Percentiles rank a stretch among this genome's conserved stretches.
Conservation (phyloP, 2,113 vertebrate species). For the Ancistrus triradiatus region DNA sequence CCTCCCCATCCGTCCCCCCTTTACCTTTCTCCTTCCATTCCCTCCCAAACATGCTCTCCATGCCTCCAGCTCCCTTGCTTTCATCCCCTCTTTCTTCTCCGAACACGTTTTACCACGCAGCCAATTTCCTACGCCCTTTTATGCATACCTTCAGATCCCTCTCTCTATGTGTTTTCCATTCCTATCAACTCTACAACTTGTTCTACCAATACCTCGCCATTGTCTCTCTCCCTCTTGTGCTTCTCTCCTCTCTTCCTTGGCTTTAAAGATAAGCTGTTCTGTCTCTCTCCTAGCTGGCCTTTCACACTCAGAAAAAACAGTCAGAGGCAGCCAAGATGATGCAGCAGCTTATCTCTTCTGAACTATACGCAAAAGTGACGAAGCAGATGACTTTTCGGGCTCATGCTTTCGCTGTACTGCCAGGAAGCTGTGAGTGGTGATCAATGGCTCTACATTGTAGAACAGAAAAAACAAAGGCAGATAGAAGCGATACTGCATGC, state of each 20-base stretch:
- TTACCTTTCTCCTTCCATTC: conserved; percentile 39
- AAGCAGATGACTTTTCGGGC: conserved; percentile 33
- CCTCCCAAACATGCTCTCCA: conserved; percentile 12
- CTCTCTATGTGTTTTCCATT: conserved; percentile 1
- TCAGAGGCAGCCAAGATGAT: conserved; percentile 11
- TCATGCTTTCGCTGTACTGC: conserved; percentile 24
- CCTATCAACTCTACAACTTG: conserved; percentile 16
- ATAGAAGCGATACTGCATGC: conserved; percentile 1
- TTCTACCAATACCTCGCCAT: conserved; percentile 7
- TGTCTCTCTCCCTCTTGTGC: conserved; percentile 1
- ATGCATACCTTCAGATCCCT: conserved; percentile 20
- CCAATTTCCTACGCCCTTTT: conserved; percentile 12
- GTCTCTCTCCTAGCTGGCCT: conserved; percentile 34
- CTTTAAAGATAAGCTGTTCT: conserved; percentile 37
- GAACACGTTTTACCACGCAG: conserved; percentile 27
- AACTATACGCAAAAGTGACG: conserved; percentile 32
- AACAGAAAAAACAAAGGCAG: conserved; percentile 20
- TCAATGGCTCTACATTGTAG: conserved; percentile 23
- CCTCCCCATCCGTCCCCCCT: conserved; percentile 55
- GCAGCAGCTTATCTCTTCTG: conserved; percentile 24
- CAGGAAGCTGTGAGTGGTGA: conserved; percentile 14
- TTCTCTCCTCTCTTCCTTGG: conserved; percentile 28
- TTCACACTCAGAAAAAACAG: conserved; percentile 1
- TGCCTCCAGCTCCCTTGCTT: conserved; percentile 9
- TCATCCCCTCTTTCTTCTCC: conserved; percentile 8